Base-by-base conservation (phyloP, 2,888 invertebrate genomes). In the Pristionchus arcanus region DNA sequence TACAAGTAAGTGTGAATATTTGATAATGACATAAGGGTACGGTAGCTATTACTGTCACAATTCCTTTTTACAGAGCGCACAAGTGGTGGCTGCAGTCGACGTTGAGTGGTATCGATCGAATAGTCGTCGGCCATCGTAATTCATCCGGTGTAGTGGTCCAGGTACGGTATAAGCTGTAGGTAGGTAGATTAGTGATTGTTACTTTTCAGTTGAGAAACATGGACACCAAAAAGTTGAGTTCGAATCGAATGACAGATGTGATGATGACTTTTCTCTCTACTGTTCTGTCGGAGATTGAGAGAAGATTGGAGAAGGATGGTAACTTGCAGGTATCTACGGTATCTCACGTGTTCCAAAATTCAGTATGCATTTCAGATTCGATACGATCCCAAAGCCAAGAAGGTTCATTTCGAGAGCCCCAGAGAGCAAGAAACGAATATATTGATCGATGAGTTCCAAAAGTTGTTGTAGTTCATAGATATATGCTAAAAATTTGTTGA, bases 61-160 rank as follows among this genome's bases (percentile, higher is more conserved):
- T 19, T 2, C 21, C n/a, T 7, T 42, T 11, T 49, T 53, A 11
- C 28, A 81, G 81, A n/a, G n/a, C 81, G 49, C 49, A 81, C 53
- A 81, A 97, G 93, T 97, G 97, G 97, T 97, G 97, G 97, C 96
- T 97, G 89, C 97, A 97, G 95, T 97, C 97, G 87, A 97, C 97
- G 95, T 96, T 97, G 53, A 97, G 96, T 71, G 97, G 97, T 13
- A 96, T 97, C 87, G 96, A 97, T 49, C 96, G 96, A 91, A 96
- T 97, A 90, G 95, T 97, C 34, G 97, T 97, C 95, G 97, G 97
- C 7, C 97, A 97, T 92, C 96, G 97, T 93, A 96, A 97, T 95
- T 97, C 97, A 93, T 94, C 96, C 92, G 97, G 97, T 0, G 95
- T 97, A 90, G 97, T 97, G 9, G 68, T n/a, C n/a, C 85, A 90